These are phyloP conservation scores for Acleris sparsana DNA, from an alignment of 2,888 invertebrate species.

Conservation along the genomic window DNA sequence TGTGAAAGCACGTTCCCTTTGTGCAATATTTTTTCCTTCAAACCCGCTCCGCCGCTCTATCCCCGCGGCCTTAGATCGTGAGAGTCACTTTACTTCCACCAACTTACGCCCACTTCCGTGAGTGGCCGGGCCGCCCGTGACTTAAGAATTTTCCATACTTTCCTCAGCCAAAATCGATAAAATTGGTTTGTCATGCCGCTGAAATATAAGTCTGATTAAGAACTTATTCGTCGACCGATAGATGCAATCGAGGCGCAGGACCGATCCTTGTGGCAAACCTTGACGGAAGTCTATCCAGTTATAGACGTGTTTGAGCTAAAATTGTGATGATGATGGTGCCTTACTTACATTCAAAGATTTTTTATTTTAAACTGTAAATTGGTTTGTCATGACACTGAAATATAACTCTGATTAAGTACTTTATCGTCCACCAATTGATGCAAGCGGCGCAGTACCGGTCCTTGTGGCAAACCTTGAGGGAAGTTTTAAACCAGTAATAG, in stretches of 20 bases:
- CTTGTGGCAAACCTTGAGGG: too few relatives aligned
- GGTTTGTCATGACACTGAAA: constrained; percentile 20
- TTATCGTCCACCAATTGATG: background rate
- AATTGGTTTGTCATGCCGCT: constrained; percentile 23
- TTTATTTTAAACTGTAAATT: background rate
- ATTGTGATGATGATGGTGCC: too few relatives aligned
- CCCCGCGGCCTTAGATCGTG: constrained; percentile 30
- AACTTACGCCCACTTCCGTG: constrained; percentile 51
- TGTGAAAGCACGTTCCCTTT: too few relatives aligned
- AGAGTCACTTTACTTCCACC: constrained; percentile 41
- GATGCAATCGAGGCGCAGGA: too few relatives aligned
- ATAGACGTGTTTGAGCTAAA: too few relatives aligned
- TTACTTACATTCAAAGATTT: too few relatives aligned
- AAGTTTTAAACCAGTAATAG: too few relatives aligned
- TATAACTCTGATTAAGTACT: constrained; percentile 14
- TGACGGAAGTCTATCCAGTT: too few relatives aligned
- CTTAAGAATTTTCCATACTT: constrained; percentile 44
- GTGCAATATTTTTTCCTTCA: too few relatives aligned
- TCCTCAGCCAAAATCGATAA: constrained; percentile 53
- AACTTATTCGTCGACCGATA: background rate
- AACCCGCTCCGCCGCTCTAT: constrained; percentile 9
- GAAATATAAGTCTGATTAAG: constrained; percentile 20
- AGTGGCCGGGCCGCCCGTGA: constrained; percentile 45
- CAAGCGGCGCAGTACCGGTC: too few relatives aligned
- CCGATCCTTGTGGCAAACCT: too few relatives aligned